phyloP scores from a whole-genome alignment of 2,797 vertebrate genomes.

The Neosilurus mollespiculum region DNA sequence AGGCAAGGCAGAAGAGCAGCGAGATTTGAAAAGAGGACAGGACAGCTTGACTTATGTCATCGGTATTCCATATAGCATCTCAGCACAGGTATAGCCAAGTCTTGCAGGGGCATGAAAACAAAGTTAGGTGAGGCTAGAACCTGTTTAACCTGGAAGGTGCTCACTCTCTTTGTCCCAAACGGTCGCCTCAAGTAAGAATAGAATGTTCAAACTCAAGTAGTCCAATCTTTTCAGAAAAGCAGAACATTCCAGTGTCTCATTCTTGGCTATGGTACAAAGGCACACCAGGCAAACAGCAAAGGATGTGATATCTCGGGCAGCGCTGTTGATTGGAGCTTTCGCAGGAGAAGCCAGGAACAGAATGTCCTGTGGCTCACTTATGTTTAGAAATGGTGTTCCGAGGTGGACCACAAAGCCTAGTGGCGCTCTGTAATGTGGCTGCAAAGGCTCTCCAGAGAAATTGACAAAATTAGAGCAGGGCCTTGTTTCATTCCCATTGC shows the following conservation, averaged over 20 bases:
- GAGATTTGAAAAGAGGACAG: not conserved
- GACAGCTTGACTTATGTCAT: not conserved
- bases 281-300: constrained; percentile 22
- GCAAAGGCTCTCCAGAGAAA: constrained; percentile 26
- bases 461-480: constrained; percentile 27
- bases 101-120: not conserved
- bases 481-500: constrained; percentile 39
- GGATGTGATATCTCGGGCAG: constrained; percentile 46
- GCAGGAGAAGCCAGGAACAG: constrained; percentile 60
- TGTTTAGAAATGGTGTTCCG: constrained; percentile 44
- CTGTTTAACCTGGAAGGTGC: constrained; percentile 11
- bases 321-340: constrained; percentile 42
- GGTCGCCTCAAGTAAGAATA: constrained; percentile 40
- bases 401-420: constrained; percentile 13
- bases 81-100: constrained; percentile 17
- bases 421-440: constrained; percentile 45
- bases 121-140: not conserved
- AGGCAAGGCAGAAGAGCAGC: no score
- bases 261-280: constrained; percentile 38
- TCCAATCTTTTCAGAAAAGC: constrained; percentile 17
- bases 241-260: constrained; percentile 39
- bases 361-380: constrained; percentile 57
- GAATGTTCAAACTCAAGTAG: constrained; percentile 28
- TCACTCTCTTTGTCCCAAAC: not conserved
- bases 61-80: not conserved